Base-by-base conservation (phyloP, 2,888 invertebrate genomes). In the Caradrina clavipalpis region DNA sequence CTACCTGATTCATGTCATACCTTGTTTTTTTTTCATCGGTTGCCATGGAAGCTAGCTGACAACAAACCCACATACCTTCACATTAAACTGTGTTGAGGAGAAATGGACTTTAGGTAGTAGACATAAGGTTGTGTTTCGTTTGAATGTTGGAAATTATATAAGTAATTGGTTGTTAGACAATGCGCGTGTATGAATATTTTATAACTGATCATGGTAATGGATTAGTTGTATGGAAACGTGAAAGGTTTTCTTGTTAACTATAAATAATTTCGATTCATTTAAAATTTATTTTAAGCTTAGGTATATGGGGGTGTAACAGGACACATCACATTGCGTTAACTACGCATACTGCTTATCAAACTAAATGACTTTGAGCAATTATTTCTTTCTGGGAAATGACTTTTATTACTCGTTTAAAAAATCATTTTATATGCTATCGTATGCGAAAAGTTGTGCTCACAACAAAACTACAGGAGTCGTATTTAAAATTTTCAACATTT, bases 21-120 rank as follows among this genome's bases (percentile, higher is more conserved):
- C 21, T 57, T 81, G 82, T 81, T 84, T 81, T 82, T 83, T 80
- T 71, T 73, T 51, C 5, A 75, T 66, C 35, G 70, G 92, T 90
- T 74, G 49, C 89, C 86, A 90, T 91, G 71, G 89, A 76, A 86
- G 92, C 93, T 17, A 2, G 19, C 70, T 83, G 81, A 84, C 90
- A 91, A 92, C 93, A 85, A 79, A 74, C 74, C 47, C 1, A 55
- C 56, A 56, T n/a, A 49, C 42, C 50, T 39, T 10, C 26, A 49
- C n/a, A 55, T 4, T 10, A 13, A 45, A 19, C 6, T 15, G 7
- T 47, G 49, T 39, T 72, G 51, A 15, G 31, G 39, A 10, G 77
- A 63, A 77, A 74, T 69, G n/a, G 26, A 62, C 82, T 67, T 63
- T 84, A 72, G 13, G 0, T 1, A 0, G 1, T 15, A 3, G 26